Conservation (phyloP, 92 coral and sea anemone genomes). For the Umimayanthus chanpuru region DNA sequence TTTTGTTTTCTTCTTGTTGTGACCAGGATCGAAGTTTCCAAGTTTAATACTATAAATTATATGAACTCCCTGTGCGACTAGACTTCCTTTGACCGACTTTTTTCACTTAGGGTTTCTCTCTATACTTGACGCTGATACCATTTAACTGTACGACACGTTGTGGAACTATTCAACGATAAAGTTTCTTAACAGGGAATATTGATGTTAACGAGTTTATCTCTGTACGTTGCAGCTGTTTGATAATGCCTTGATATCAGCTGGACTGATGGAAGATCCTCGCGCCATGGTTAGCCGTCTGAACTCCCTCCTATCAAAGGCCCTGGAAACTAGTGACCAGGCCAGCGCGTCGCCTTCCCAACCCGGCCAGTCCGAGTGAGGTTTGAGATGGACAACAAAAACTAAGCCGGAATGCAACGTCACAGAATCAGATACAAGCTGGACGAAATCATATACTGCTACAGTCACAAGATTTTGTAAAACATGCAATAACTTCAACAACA, state of each 20-base stretch:
- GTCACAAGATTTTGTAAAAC: neutral
- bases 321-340: constrained; percentile 58
- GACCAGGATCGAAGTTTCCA: too few species aligned
- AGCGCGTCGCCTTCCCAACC: constrained; percentile 6
- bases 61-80: too few species aligned
- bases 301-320: constrained; percentile 72
- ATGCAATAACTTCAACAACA: neutral
- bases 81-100: too few species aligned
- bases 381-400: neutral
- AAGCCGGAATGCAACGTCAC: neutral
- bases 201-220: neutral
- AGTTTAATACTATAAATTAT: too few species aligned
- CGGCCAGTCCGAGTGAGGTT: constrained; percentile 8
- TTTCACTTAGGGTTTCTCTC: too few species aligned
- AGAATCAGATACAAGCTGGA: neutral
- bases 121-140: too few species aligned
- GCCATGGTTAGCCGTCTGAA: constrained; percentile 94
- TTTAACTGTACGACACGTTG: too few species aligned
- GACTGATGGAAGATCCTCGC: constrained; percentile 93
- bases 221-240: constrained; percentile 71
- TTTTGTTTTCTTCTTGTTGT: too few species aligned
- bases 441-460: neutral
- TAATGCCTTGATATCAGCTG: constrained; percentile 97
- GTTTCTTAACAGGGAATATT: neutral
- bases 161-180: neutral